Evolutionary conservation across 2,888 invertebrate species (phyloP).

Genomic region (Drosophila algonquin): DNA sequence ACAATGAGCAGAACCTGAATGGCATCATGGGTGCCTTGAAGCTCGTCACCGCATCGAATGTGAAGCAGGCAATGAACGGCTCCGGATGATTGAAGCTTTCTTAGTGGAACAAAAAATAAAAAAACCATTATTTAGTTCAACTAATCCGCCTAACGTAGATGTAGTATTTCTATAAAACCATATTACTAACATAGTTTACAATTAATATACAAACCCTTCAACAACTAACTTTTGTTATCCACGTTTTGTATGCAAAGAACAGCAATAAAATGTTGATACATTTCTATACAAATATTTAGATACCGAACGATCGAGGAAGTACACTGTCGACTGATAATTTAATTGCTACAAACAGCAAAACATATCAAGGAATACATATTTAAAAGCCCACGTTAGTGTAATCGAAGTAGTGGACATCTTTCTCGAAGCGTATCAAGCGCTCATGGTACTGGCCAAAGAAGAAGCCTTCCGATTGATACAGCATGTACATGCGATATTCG

Average conservation of each 20-base stretch:
- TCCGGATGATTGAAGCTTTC: constrained; percentile 63
- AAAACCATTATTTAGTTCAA: constrained; percentile 17
- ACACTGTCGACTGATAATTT: background rate
- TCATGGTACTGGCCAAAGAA: background rate
- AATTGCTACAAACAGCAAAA: background rate
- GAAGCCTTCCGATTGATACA: background rate
- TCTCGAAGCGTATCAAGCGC: background rate
- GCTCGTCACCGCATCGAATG: constrained; percentile 83
- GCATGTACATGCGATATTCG: background rate
- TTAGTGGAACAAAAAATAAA: constrained; percentile 16
- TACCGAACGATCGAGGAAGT: too few relatives aligned
- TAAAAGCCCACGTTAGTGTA: background rate
- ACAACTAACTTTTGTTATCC: constrained; percentile 24
- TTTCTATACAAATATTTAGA: background rate
- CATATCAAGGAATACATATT: too few relatives aligned
- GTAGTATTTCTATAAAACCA: constrained; percentile 26
- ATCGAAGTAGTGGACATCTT: background rate
- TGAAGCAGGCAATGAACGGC: constrained; percentile 84
- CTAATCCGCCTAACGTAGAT: constrained; percentile 23
- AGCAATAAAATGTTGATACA: constrained; percentile 38
- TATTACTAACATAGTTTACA: constrained; percentile 34
- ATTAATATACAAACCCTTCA: background rate
- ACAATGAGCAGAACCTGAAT: constrained; percentile 82
- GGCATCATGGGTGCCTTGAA: constrained; percentile 83
- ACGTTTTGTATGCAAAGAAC: constrained; percentile 27